Evolutionary conservation across 2,797 vertebrate species (phyloP).

Genomic region (Distichodus sexfasciatus): DNA sequence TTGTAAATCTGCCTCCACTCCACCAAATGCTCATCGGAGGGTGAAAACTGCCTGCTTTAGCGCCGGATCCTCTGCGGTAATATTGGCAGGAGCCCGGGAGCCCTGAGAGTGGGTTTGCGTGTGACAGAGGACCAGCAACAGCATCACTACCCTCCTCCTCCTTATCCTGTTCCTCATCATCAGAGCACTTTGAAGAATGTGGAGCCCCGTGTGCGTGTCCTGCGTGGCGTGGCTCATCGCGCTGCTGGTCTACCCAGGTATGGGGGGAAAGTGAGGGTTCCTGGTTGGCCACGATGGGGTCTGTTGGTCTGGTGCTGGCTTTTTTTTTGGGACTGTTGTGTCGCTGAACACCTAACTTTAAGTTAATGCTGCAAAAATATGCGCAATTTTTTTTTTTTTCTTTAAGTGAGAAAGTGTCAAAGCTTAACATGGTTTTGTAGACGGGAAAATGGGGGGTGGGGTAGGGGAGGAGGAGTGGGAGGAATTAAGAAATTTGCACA

Average conservation of each 20-base stretch:
- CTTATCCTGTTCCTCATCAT: too few species aligned
- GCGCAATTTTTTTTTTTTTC: too few species aligned
- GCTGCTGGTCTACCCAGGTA: conserved; percentile 77
- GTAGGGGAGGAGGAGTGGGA: too few species aligned
- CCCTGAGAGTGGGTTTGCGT: conserved; percentile 29
- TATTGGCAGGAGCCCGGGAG: conserved; percentile 14
- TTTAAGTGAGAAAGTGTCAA: too few species aligned
- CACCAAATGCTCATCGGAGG: conserved; percentile 44
- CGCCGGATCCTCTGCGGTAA: conserved; percentile 53
- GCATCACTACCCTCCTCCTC: conserved; percentile 41
- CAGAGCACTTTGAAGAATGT: conserved; percentile 70
- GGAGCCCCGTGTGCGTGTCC: conserved; percentile 71
- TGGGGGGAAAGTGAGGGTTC: too few species aligned
- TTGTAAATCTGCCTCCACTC: conserved; percentile 63
- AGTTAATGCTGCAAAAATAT: not conserved
- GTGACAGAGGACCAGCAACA: conserved; percentile 22
- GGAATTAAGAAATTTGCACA: too few species aligned
- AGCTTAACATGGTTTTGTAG: too few species aligned
- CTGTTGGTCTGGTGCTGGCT: not conserved
- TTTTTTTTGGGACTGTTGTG: too few species aligned
- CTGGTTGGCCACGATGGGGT: not conserved
- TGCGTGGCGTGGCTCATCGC: conserved; percentile 74
- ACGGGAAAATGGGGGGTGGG: too few species aligned
- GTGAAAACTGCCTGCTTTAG: conserved; percentile 42
- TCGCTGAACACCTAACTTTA: too few species aligned